Evolutionary conservation across 1,140 invertebrate genomes (phyloP).

Genomic region (Portunus trituberculatus): DNA sequence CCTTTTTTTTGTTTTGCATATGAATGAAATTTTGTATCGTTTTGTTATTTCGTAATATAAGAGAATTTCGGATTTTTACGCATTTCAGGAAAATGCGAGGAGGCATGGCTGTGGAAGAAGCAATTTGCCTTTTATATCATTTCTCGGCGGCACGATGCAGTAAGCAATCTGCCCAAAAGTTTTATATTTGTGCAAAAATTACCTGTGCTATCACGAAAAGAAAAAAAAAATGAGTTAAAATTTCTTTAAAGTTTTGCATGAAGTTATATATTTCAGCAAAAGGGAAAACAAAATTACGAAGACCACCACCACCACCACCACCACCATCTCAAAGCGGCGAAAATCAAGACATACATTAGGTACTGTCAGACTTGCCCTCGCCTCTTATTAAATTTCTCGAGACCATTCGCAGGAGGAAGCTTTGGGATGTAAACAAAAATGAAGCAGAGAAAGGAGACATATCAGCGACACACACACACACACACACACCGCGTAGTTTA

Average conservation of each 20-base stretch:
- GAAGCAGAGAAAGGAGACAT: not conserved
- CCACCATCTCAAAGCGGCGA: not conserved
- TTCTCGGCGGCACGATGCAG: not conserved
- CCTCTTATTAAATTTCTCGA: not conserved
- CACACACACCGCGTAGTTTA: too few species aligned
- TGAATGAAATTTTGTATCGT: too few species aligned
- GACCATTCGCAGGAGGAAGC: not conserved
- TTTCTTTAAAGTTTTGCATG: too few species aligned
- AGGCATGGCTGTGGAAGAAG: not conserved
- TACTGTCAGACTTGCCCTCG: not conserved
- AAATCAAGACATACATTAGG: not conserved
- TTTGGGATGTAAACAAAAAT: not conserved
- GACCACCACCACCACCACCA: not conserved
- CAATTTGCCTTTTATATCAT: not conserved
- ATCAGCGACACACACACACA: too few species aligned
- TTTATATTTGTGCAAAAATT: not conserved
- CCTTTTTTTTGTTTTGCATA: too few species aligned
- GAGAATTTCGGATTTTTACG: too few species aligned
- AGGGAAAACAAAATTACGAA: not conserved
- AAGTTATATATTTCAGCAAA: too few species aligned
- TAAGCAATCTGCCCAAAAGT: not conserved
- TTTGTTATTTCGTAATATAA: too few species aligned
- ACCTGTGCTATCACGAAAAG: not conserved
- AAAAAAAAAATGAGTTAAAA: not conserved
- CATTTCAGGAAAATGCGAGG: too few species aligned